Base-by-base conservation (phyloP, 2,113 vertebrate genomes). In the Felis catus region DNA sequence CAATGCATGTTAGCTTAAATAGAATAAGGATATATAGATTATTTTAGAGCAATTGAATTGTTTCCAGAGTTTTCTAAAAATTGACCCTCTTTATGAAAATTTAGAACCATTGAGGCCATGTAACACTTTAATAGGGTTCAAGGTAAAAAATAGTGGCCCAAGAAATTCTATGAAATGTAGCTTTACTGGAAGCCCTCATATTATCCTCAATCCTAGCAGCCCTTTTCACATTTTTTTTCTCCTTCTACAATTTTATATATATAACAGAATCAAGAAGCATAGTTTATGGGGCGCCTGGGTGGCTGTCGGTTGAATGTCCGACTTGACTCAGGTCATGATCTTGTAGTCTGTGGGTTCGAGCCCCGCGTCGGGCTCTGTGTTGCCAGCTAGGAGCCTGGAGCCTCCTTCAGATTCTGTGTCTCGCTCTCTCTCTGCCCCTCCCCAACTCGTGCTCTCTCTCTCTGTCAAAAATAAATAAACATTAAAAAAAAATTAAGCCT, bases 221-320 rank as follows among this genome's bases (percentile, higher is more conserved):
- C 5, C 4, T 94, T 92, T 70, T 84, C 63, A 96, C 53, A 61
- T 27, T 23, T 61, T 89, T 88, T 73, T 74, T 76, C 65, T 83
- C 48, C 14, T 84, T 88, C 33, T 53, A 16, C 84, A 90, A 94
- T 90, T 97, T 95, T 96, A 71, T 90, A 87, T 90, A 87, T 92
- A 27, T 73, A 83, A 80, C n/a, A 87, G 33, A 91, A 79, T 93
- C 87, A 97, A 83, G 55, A 76, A 88, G 83, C 1, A 80, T 53
- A 66, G 3, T 39, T 95, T 55, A 39, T 45, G 45, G 45, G 45
- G 45, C 1, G 45, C 45, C 45, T 45, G 45, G 45, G 1, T 45
- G 45, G 45, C 45, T 45, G 45, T 45, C 7, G 45, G 45, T 45
- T 45, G 45, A 45, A 45, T 45, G 45, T 45, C 45, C 45, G 45